Percentiles rank a stretch among this genome's conserved stretches.
Evolutionary conservation across 2,888 invertebrate species (phyloP).

Genomic region (Noctuana brunneofusca): DNA sequence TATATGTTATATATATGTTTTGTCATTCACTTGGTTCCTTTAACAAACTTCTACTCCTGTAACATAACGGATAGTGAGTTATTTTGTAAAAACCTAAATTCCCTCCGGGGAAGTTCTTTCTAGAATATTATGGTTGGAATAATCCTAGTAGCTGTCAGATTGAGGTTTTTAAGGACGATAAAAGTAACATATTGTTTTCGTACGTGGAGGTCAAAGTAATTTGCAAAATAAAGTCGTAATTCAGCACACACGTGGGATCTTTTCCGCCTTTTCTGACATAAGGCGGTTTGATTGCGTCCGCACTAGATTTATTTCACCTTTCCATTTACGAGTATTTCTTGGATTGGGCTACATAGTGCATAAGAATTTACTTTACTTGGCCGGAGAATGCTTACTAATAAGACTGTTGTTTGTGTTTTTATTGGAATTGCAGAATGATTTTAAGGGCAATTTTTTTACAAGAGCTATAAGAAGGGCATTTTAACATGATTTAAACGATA

Average conservation of each 20-base stretch:
- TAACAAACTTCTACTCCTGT: no score
- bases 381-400: neutral
- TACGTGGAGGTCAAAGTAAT: conserved; percentile 45
- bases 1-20: no score
- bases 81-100: neutral
- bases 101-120: neutral
- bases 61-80: neutral
- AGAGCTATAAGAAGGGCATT: no score
- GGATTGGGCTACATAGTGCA: neutral
- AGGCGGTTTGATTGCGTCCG: conserved; percentile 59
- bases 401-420: no score
- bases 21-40: no score
- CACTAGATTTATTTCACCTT: conserved; percentile 55
- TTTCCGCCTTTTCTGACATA: conserved; percentile 44
- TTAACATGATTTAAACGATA: no score
- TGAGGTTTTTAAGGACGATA: conserved; percentile 5
- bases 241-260: conserved; percentile 54
- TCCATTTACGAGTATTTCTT: conserved; percentile 8
- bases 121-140: neutral
- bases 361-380: neutral
- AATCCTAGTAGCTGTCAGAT: conserved; percentile 25
- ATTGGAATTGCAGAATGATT: no score
- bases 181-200: conserved; percentile 10
- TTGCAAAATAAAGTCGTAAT: conserved; percentile 59
- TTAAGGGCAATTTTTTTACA: no score